Percentiles rank a stretch among this genome's conserved stretches.
These are phyloP conservation scores for Phanerotoma sp. DNA, from an alignment of 2,888 invertebrate genomes.

Conservation along the genomic window DNA sequence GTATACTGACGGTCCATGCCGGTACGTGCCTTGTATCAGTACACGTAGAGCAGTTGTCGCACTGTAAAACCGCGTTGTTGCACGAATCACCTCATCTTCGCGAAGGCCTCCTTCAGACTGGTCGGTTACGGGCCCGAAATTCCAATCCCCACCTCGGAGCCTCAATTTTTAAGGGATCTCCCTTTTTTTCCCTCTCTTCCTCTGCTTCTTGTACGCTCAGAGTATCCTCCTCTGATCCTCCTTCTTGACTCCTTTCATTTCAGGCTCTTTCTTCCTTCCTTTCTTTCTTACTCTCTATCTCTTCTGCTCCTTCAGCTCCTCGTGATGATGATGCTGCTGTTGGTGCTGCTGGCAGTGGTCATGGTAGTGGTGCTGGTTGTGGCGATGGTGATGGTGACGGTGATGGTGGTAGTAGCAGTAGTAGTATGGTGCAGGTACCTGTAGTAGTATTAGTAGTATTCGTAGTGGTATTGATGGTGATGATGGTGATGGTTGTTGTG, in stretches of 20 bases:
- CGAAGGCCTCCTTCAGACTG: slow-evolving; percentile 57
- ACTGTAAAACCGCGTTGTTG: slow-evolving; percentile 32
- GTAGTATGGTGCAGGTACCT: no score
- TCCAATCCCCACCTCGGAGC: slow-evolving; percentile 55
- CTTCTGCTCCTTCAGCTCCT: slow-evolving; percentile 20
- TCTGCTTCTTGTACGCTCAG: slow-evolving; percentile 41
- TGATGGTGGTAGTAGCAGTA: no score
- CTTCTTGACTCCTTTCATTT: slow-evolving; percentile 25
- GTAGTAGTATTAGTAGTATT: background rate
- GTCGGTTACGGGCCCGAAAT: slow-evolving; percentile 56
- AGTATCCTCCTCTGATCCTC: slow-evolving; percentile 27
- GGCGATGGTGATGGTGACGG: no score
- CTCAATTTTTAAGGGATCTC: slow-evolving; percentile 56
- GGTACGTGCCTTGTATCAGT: slow-evolving; percentile 32
- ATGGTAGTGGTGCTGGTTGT: background rate
- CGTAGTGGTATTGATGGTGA: no score
- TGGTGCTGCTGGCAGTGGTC: background rate
- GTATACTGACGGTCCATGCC: slow-evolving; percentile 58
- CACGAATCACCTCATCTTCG: slow-evolving; percentile 53
- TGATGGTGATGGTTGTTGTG: no score
- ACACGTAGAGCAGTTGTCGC: slow-evolving; percentile 26
- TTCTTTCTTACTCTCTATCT: slow-evolving; percentile 20
- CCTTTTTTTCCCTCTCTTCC: slow-evolving; percentile 47
- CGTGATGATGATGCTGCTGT: slow-evolving; percentile 13
- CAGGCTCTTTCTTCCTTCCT: slow-evolving; percentile 16